A percentile compares a stretch with the other conserved stretches of the same genome.
These are phyloP conservation scores for Plestiodon gilberti DNA, from an alignment of 2,113 vertebrate genomes.

Conservation along the genomic window DNA sequence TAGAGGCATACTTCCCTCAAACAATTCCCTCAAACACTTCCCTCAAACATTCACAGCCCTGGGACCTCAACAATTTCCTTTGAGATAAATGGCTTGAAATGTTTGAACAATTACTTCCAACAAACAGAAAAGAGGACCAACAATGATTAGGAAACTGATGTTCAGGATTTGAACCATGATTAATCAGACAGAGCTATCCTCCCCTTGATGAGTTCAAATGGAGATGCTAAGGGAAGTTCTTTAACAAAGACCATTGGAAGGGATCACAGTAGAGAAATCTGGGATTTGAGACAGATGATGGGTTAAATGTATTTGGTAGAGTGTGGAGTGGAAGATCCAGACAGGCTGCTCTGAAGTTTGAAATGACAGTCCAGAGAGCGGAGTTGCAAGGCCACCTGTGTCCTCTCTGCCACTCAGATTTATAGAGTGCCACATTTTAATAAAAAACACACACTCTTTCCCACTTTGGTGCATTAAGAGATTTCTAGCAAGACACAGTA, in stretches of 20 bases:
- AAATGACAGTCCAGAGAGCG: constrained; percentile 76
- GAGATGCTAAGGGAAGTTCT: not conserved
- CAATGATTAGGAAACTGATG: not conserved
- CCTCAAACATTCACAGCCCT: not conserved
- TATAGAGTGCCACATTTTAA: constrained; percentile 87
- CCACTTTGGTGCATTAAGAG: constrained; percentile 85
- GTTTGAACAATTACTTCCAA: fast-evolving
- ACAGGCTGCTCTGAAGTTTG: constrained; percentile 44
- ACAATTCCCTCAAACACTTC: not conserved
- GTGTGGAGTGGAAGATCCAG: constrained; percentile 33
- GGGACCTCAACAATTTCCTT: not conserved
- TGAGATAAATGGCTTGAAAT: not conserved
- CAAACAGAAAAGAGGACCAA: not conserved
- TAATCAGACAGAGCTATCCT: not conserved
- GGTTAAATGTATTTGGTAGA: not conserved
- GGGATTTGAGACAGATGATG: not conserved
- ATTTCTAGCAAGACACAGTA: constrained; percentile 83
- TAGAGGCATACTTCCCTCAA: too few species aligned
- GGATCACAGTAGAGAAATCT: not conserved
- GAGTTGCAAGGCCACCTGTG: constrained; percentile 82
- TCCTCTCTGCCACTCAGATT: constrained; percentile 80
- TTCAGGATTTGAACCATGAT: not conserved
- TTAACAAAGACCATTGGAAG: not conserved
- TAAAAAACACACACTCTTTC: constrained; percentile 83
- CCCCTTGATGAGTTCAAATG: not conserved